Percentiles rank a stretch among this genome's conserved stretches.
phyloP scores from a whole-genome alignment of 2,888 invertebrate species.

The Anthrax anthrax region DNA sequence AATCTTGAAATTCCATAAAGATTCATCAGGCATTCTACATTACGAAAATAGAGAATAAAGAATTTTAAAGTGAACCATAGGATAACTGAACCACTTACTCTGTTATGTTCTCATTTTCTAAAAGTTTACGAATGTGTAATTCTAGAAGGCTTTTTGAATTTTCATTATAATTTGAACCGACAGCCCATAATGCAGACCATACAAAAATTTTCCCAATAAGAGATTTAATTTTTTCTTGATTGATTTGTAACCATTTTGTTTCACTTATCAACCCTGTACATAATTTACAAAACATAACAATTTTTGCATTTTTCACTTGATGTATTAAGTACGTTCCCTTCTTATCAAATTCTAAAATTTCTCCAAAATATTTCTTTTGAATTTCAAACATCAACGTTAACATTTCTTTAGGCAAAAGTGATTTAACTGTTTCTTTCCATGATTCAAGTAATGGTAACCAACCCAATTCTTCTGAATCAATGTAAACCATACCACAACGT shows the following conservation, averaged over 20 bases:
- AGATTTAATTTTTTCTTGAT: conserved; percentile 41
- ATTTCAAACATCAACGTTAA: conserved; percentile 49
- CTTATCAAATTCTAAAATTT: conserved; percentile 50
- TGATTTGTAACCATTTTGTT: conserved; percentile 37
- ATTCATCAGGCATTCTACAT: conserved; percentile 51
- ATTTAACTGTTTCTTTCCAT: conserved; percentile 49
- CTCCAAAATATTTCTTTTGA: conserved; percentile 49
- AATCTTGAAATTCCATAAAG: conserved; percentile 64
- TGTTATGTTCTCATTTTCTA: conserved; percentile 51
- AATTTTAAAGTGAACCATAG: background rate
- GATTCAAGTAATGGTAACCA: conserved; percentile 68
- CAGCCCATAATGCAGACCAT: conserved; percentile 69
- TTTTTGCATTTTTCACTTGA: conserved; percentile 78
- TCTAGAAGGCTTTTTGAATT: conserved; percentile 55
- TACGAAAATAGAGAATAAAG: no score
- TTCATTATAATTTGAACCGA: conserved; percentile 74
- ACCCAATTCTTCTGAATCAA: conserved; percentile 69
- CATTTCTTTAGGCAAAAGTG: conserved; percentile 38
- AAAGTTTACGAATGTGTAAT: conserved; percentile 46
- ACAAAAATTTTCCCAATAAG: conserved; percentile 64
- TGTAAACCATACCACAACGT: conserved; percentile 78
- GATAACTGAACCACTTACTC: no score
- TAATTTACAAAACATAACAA: conserved; percentile 56
- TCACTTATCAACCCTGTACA: conserved; percentile 53
- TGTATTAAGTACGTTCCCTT: conserved; percentile 57